Base-by-base conservation (phyloP, 2,797 vertebrate species). In the Poecile montanus region DNA sequence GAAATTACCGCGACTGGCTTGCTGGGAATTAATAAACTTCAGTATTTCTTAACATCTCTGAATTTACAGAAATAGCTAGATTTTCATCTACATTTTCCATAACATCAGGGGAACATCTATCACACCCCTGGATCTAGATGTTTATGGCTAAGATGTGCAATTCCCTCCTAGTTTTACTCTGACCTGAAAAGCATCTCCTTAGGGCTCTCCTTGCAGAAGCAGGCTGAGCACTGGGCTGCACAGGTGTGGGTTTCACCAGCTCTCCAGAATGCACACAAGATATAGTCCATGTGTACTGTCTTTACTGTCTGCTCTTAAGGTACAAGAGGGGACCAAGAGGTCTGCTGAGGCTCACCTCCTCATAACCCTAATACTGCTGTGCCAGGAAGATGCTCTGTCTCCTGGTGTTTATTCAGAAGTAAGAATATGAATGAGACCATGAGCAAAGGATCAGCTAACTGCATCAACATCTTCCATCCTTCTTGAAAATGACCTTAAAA, bases 241-340 rank as follows among this genome's bases (percentile, higher is more conserved):
- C 11, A 44, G 0, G 0, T 2, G 15, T 0, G 1, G 25, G 20
- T 51, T 67, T 67, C 42, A 82, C 22, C 74, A 72, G 34, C 47
- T 58, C 54, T 88, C 57, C 50, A 27, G 26, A 53, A 16, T 26
- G 45, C 30, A 42, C 5, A 47, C 13, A 78, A 38, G 6, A 56
- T 1, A 34, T 1, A 79, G 18, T 3, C 10, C 4, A 1, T 38
- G 12, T 62, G 51, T 29, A 40, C 14, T 61, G 18, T 11, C 54
- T 66, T 75, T 72, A 51, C 13, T 54, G 17, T 10, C 63, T 72
- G 20, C 30, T 70, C 10, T 30, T 32, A 42, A 82, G 18, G 30
- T 53, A n/a, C 11, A 48, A 53, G 21, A 5, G 9, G 73, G 11
- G n/a, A 80, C 38, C 32, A 65, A 34, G 6, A 71, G 13, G 4